A percentile compares a stretch with the other conserved stretches of the same genome.
phyloP scores from a whole-genome alignment of 2,888 invertebrate genomes.

The Xiphydria camelus region DNA sequence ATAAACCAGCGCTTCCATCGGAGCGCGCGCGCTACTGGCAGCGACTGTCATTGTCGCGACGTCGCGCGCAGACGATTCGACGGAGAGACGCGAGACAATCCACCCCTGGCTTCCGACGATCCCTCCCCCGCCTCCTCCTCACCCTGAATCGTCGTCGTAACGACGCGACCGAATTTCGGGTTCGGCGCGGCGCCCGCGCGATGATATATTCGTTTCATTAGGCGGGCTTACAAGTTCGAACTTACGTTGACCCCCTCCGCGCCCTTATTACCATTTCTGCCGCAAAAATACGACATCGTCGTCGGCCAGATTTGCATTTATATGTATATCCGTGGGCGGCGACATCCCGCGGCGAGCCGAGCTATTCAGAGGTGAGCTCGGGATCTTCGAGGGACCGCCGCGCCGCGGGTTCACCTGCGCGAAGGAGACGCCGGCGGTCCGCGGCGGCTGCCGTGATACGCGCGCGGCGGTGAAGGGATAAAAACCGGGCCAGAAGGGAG shows the following conservation, averaged over 20 bases:
- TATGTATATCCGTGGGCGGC: background rate
- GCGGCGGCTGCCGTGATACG: no score
- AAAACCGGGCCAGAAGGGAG: background rate
- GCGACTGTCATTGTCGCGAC: no score
- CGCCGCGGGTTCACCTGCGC: no score
- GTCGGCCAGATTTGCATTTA: background rate
- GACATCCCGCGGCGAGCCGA: no score
- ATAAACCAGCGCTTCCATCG: no score
- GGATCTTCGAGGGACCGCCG: no score
- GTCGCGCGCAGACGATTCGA: no score
- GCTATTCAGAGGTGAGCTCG: no score
- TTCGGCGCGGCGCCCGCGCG: slow-evolving; percentile 28
- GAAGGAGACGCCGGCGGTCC: no score
- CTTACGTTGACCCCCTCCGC: slow-evolving; percentile 8
- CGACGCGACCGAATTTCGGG: slow-evolving; percentile 47
- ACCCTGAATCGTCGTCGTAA: slow-evolving; percentile 31
- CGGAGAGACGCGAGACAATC: no score
- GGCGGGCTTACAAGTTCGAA: slow-evolving; percentile 36
- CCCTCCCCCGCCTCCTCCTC: slow-evolving; percentile 4
- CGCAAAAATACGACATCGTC: background rate
- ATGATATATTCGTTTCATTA: slow-evolving; percentile 53
- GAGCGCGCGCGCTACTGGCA: no score
- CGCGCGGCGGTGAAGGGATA: background rate
- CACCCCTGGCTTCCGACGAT: slow-evolving; percentile 10
- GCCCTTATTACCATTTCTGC: background rate